These are phyloP conservation scores for Embidobia sp. DNA, from an alignment of 2,888 invertebrate species.

Conservation along the genomic window DNA sequence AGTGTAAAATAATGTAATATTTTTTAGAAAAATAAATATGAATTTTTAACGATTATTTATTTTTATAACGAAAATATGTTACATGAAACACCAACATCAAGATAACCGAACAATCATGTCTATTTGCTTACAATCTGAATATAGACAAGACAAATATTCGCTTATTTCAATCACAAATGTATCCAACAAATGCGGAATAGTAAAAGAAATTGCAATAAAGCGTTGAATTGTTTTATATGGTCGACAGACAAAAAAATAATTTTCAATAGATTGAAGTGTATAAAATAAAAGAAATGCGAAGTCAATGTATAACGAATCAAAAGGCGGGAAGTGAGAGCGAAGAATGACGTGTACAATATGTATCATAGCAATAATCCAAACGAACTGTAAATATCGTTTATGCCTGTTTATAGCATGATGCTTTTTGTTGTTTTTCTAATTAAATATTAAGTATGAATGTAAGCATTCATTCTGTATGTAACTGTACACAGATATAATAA, in stretches of 20 bases:
- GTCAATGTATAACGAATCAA: constrained; percentile 35
- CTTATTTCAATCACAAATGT: constrained; percentile 5
- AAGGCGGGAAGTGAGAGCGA: constrained; percentile 26
- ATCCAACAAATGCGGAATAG: neutral
- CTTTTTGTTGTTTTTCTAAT: constrained; percentile 64
- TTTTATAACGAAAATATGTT: no score
- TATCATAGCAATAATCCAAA: constrained; percentile 63
- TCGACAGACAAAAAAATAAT: constrained; percentile 30
- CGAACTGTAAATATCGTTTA: constrained; percentile 60
- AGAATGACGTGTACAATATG: constrained; percentile 62
- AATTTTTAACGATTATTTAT: no score
- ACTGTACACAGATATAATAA: constrained; percentile 57
- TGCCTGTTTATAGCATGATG: constrained; percentile 64
- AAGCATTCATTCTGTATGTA: constrained; percentile 59
- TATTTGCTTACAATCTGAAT: neutral
- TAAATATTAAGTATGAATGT: constrained; percentile 59
- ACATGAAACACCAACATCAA: neutral
- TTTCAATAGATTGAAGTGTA: constrained; percentile 32
- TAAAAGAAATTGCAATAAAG: constrained; percentile 19
- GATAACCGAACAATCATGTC: neutral
- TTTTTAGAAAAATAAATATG: no score
- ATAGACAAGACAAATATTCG: neutral
- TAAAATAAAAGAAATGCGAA: constrained; percentile 14
- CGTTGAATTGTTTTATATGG: constrained; percentile 11
- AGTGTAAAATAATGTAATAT: no score